phyloP scores from a whole-genome alignment of 2,888 invertebrate species.

The Tenthredo amoena region DNA sequence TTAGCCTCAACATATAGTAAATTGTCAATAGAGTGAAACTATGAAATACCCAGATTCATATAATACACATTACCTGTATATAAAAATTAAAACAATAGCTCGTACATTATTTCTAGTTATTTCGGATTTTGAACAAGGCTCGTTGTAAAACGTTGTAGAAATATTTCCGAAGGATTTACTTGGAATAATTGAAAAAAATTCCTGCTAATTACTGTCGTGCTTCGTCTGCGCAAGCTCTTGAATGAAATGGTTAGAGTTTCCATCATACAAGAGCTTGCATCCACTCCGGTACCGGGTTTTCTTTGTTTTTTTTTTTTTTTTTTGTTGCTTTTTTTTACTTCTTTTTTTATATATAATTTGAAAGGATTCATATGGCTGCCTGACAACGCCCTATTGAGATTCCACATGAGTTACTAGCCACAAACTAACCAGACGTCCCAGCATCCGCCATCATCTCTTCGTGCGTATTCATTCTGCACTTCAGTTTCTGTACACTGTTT shows the following conservation, averaged over 20 bases:
- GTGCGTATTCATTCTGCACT: constrained; percentile 56
- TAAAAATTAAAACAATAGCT: background rate
- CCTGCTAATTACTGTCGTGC: background rate
- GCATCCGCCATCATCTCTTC: constrained; percentile 35
- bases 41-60: background rate
- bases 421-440: constrained; percentile 60
- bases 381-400: constrained; percentile 45
- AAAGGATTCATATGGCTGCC: constrained; percentile 41
- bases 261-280: constrained; percentile 3
- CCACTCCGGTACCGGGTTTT: background rate
- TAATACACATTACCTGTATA: background rate
- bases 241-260: constrained; percentile 5
- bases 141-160: background rate
- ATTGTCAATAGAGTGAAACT: background rate
- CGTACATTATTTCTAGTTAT: background rate
- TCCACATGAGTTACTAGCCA: constrained; percentile 57
- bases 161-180: background rate
- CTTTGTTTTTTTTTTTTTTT: background rate
- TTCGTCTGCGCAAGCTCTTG: constrained; percentile 10
- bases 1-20: background rate
- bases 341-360: constrained; percentile 21
- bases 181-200: background rate
- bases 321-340: background rate
- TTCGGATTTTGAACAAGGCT: background rate
- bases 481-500: constrained; percentile 57